Conservation (phyloP, 2,797 vertebrate species). For the Argyrosomus regius region DNA sequence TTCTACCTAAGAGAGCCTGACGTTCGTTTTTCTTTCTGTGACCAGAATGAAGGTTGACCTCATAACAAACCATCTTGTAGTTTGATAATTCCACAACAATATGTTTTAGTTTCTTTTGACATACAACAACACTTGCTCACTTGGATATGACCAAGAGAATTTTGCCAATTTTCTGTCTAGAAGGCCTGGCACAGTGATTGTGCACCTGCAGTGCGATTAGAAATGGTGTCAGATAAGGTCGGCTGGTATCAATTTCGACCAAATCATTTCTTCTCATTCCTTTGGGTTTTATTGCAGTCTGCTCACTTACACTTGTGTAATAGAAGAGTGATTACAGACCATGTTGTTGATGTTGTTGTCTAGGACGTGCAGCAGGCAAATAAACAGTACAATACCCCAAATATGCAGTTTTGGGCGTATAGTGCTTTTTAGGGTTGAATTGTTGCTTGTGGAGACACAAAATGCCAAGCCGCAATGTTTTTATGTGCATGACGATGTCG, state of each 20-base stretch:
- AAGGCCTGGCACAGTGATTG: neutral
- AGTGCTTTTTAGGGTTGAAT: constrained; percentile 11
- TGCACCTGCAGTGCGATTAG: constrained; percentile 13
- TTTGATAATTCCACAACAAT: constrained; percentile 14
- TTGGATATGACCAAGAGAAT: constrained; percentile 1
- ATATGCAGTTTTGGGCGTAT: constrained; percentile 26
- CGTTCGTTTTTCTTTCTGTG: constrained; percentile 18
- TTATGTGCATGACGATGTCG: constrained; percentile 30
- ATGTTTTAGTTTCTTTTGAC: constrained; percentile 11
- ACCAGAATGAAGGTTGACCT: neutral
- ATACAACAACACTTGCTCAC: constrained; percentile 3
- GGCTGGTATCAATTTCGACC: constrained; percentile 28
- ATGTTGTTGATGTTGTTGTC: constrained; percentile 42
- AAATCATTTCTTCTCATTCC: constrained; percentile 1
- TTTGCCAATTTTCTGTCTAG: constrained; percentile 18
- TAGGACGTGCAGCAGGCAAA: constrained; percentile 32
- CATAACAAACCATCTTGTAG: neutral
- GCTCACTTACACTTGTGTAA: constrained; percentile 43
- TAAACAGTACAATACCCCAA: constrained; percentile 50
- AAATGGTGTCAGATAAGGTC: neutral
- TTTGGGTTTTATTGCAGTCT: constrained; percentile 18
- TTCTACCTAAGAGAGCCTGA: constrained; percentile 1
- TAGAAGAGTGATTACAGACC: constrained; percentile 24
- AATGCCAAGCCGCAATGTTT: constrained; percentile 45
- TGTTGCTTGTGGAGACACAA: constrained; percentile 28